Conservation (phyloP, 1,140 invertebrate species). For the Trichoplusia ni region DNA sequence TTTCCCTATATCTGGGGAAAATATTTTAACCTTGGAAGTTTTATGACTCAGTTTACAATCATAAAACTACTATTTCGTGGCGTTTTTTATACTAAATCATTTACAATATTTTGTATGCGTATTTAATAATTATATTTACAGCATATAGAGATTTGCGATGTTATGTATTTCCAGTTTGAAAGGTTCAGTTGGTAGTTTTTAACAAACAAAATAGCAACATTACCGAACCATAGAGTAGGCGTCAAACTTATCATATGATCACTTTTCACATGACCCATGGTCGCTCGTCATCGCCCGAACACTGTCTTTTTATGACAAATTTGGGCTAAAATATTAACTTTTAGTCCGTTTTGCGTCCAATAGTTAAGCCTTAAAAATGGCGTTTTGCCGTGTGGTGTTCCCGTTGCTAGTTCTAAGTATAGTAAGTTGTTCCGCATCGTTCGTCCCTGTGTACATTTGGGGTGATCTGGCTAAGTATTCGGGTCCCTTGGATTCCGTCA, state of each 20-base stretch:
- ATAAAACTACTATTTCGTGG: too few relatives aligned
- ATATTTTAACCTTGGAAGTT: too few relatives aligned
- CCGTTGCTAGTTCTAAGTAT: slow-evolving; percentile 70
- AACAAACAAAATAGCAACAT: slow-evolving; percentile 40
- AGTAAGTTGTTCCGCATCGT: slow-evolving; percentile 49
- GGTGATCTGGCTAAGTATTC: slow-evolving; percentile 56
- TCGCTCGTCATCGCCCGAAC: slow-evolving; percentile 64
- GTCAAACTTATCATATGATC: slow-evolving; percentile 77
- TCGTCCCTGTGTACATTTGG: slow-evolving; percentile 73
- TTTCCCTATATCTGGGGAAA: too few relatives aligned
- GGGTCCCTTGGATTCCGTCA: slow-evolving; percentile 58
- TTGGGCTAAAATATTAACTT: slow-evolving; percentile 62
- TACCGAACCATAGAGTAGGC: slow-evolving; percentile 58
- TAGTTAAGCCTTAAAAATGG: slow-evolving; percentile 68
- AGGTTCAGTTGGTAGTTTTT: not conserved
- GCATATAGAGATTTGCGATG: too few relatives aligned
- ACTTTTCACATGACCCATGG: slow-evolving; percentile 78
- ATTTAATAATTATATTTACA: too few relatives aligned
- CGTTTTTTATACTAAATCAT: too few relatives aligned
- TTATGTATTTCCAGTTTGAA: too few relatives aligned
- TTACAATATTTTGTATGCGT: too few relatives aligned
- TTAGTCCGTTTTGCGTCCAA: slow-evolving; percentile 67
- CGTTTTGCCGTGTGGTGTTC: slow-evolving; percentile 69
- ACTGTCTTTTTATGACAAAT: slow-evolving; percentile 69
- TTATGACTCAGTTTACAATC: too few relatives aligned